phyloP scores from a whole-genome alignment of 1,140 invertebrate species.

The Hesperophylax magnus region DNA sequence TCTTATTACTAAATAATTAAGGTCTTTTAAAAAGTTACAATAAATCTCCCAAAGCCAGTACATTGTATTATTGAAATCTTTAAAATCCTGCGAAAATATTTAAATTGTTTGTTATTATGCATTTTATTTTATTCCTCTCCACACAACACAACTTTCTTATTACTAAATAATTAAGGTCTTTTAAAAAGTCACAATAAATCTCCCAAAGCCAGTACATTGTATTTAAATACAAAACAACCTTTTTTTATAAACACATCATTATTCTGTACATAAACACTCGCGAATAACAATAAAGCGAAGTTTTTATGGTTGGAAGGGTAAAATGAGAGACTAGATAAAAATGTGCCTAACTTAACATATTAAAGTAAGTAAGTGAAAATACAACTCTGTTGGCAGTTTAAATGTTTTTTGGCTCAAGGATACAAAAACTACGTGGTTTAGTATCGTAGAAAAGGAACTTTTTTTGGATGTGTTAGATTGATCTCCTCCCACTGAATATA shows the following conservation, averaged over 20 bases:
- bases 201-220: background rate
- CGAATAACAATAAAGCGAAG: background rate
- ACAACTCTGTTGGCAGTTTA: background rate
- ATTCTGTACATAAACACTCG: background rate
- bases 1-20: background rate
- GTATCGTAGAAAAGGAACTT: background rate
- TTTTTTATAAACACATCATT: conserved; percentile 8
- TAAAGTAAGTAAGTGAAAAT: conserved; percentile 13
- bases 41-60: background rate
- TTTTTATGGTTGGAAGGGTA: background rate
- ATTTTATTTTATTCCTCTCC: too few species aligned
- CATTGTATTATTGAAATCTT: too few species aligned
- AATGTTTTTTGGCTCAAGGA: too few species aligned
- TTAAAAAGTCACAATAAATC: background rate
- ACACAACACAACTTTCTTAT: background rate
- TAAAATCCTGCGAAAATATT: too few species aligned
- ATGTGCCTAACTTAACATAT: background rate
- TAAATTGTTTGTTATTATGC: too few species aligned
- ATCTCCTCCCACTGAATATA: too few species aligned
- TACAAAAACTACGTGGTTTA: background rate
- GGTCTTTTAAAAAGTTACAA: background rate
- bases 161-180: background rate
- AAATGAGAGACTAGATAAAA: background rate
- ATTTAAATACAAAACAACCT: background rate
- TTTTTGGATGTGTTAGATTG: background rate